Evolutionary conservation across 2,888 invertebrate genomes (phyloP).

Genomic region (Automeris io): DNA sequence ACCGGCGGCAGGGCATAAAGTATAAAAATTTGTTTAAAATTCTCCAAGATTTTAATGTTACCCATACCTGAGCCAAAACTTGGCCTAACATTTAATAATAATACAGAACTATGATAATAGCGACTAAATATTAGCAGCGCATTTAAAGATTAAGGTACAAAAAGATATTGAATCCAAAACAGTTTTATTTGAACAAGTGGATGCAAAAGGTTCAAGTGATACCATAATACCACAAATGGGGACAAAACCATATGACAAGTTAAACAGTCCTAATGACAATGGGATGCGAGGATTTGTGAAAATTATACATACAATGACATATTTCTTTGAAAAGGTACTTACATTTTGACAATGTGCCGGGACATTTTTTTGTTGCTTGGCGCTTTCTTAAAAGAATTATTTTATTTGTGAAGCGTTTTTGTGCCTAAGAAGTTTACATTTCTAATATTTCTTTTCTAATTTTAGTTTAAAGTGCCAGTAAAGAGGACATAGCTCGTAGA

Average conservation of each 20-base stretch:
- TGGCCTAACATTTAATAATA: too few relatives aligned
- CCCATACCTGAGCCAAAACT: too few relatives aligned
- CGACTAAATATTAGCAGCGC: background rate
- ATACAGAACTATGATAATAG: too few relatives aligned
- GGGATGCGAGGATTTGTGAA: conserved; percentile 46
- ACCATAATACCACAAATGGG: background rate
- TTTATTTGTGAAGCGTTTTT: too few relatives aligned
- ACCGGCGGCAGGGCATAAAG: too few relatives aligned
- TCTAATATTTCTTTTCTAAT: too few relatives aligned
- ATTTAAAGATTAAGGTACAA: conserved; percentile 6
- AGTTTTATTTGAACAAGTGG: conserved; percentile 6
- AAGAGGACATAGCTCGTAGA: too few relatives aligned
- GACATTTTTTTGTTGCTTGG: too few relatives aligned
- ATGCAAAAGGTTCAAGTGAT: background rate
- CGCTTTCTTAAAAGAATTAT: too few relatives aligned
- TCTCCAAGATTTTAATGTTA: background rate
- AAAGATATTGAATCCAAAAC: conserved; percentile 7
- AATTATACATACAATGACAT: conserved; percentile 39
- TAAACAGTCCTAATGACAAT: conserved; percentile 27
- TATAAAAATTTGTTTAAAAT: background rate
- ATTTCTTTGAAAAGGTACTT: conserved; percentile 34
- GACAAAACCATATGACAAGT: conserved; percentile 1
- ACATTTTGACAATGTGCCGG: conserved; percentile 23
- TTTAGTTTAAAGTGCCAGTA: too few relatives aligned
- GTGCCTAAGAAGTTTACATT: too few relatives aligned